phyloP scores from a whole-genome alignment of 2,797 vertebrate species.

The Tympanoctomys barrerae region DNA sequence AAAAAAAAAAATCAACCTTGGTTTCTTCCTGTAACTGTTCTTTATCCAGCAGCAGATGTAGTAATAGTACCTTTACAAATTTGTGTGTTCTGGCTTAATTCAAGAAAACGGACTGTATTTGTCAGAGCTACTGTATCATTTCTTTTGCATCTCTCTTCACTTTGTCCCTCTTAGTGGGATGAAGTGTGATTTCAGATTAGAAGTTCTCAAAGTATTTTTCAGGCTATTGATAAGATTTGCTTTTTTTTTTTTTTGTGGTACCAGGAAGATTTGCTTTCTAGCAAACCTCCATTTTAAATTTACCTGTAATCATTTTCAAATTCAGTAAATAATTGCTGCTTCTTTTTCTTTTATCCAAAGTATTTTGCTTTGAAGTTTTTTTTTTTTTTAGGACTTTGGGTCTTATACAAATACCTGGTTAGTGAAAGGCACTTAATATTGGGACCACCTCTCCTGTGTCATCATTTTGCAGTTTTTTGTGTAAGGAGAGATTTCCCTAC shows the following conservation, averaged over 20 bases:
- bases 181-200: background rate
- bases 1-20: constrained; percentile 57
- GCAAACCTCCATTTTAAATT: background rate
- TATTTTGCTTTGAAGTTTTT: background rate
- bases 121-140: background rate
- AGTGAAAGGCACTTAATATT: background rate
- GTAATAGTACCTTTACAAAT: constrained; percentile 15
- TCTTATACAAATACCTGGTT: background rate
- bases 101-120: background rate
- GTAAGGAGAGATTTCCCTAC: background rate
- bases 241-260: background rate
- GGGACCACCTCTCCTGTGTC: background rate
- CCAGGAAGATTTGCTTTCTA: background rate
- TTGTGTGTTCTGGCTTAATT: constrained; percentile 52
- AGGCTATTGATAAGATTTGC: background rate
- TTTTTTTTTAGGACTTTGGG: background rate
- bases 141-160: background rate
- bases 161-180: background rate
- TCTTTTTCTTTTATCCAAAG: background rate
- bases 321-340: background rate
- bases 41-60: constrained; percentile 60
- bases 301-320: background rate
- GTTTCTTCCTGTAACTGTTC: constrained; percentile 69
- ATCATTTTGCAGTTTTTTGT: background rate
- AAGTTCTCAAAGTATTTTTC: background rate